phyloP scores from a whole-genome alignment of 2,113 vertebrate species.

The Nerophis ophidion region DNA sequence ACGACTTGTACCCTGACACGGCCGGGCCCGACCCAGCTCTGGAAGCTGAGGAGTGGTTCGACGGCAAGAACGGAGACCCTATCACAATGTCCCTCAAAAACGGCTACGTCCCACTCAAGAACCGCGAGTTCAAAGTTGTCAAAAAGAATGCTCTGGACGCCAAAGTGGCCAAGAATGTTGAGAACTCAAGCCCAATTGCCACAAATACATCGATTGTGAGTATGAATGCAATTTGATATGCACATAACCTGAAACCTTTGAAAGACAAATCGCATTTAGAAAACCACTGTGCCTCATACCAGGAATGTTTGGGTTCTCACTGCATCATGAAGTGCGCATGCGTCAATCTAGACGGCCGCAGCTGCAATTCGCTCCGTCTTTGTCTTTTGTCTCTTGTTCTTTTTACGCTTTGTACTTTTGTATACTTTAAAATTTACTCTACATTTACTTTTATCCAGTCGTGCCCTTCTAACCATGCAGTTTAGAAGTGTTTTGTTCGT shows the following conservation, averaged over 20 bases:
- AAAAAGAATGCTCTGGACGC: conserved; percentile 91
- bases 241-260: neutral
- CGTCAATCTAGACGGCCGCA: too few relatives aligned
- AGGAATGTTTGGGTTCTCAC: too few relatives aligned
- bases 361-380: too few relatives aligned
- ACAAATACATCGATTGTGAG: conserved; percentile 66
- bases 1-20: conserved; percentile 93
- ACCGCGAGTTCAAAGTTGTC: conserved; percentile 89
- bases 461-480: too few relatives aligned
- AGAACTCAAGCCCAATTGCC: conserved; percentile 68
- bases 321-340: too few relatives aligned
- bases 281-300: too few relatives aligned
- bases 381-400: too few relatives aligned
- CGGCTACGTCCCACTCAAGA: conserved; percentile 87
- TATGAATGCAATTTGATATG: neutral
- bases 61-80: conserved; percentile 88
- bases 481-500: too few relatives aligned
- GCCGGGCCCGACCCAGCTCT: conserved; percentile 84
- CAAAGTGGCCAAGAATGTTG: conserved; percentile 82
- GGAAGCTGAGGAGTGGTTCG: conserved; percentile 95
- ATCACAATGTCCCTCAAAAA: conserved; percentile 92
- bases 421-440: too few relatives aligned
- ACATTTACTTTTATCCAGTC: too few relatives aligned
- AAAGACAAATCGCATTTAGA: neutral
- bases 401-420: too few relatives aligned